A percentile compares a stretch with the other conserved stretches of the same genome.
These are phyloP conservation scores for Drosophila niveifrons DNA, from an alignment of 2,888 invertebrate genomes.

Conservation along the genomic window DNA sequence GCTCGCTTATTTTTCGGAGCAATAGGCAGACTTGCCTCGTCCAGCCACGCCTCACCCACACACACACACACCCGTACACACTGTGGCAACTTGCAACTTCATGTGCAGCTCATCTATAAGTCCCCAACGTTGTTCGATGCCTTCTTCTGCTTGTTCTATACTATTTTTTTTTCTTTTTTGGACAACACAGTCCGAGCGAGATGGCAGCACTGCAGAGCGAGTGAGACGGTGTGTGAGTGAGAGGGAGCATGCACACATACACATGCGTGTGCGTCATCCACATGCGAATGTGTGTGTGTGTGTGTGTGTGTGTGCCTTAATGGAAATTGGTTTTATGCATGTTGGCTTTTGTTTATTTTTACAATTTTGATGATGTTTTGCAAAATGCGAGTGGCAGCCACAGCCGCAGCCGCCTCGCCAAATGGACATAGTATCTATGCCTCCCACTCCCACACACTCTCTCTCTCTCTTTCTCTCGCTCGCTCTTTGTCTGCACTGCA, in stretches of 20 bases:
- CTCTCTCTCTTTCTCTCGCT: not conserved
- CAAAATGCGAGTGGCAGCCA: conserved; percentile 75
- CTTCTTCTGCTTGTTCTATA: conserved; percentile 44
- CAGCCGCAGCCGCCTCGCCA: conserved; percentile 40
- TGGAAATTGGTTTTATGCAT: conserved; percentile 83
- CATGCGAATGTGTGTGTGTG: conserved; percentile 27
- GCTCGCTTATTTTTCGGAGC: conserved; percentile 62
- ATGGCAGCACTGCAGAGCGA: conserved; percentile 4
- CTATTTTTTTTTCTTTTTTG: conserved; percentile 59
- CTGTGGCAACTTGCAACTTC: conserved; percentile 61
- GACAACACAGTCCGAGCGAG: conserved; percentile 41
- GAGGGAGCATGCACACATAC: conserved; percentile 43
- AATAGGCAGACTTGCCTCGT: conserved; percentile 43
- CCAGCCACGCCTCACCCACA: conserved; percentile 60
- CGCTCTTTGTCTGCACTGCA: conserved; percentile 2
- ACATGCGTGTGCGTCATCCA: conserved; percentile 61
- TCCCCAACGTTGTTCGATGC: conserved; percentile 60
- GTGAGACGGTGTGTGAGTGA: not conserved
- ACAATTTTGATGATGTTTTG: conserved; percentile 81
- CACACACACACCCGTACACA: conserved; percentile 21
- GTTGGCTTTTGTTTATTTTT: conserved; percentile 82
- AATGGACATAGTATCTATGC: conserved; percentile 42
- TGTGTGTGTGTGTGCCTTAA: conserved; percentile 65
- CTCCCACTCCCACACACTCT: not conserved
- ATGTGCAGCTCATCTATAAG: conserved; percentile 66